Conservation (phyloP, 2,797 vertebrate species). For the Protosalanx chinensis region DNA sequence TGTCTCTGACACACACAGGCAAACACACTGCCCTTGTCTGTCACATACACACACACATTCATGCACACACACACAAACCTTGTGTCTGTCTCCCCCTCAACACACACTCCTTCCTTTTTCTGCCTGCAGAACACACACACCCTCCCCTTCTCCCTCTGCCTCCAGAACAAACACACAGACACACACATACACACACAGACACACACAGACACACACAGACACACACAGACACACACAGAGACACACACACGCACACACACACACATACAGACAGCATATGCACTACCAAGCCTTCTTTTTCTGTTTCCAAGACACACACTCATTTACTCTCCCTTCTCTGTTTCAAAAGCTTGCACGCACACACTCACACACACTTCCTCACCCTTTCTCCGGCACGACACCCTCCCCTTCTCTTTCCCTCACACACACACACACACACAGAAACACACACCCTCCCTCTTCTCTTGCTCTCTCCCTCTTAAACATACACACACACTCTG, state of each 20-base stretch:
- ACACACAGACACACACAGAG: conserved; percentile 20
- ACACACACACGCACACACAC: conserved; percentile 7
- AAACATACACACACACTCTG: conserved; percentile 44
- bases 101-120: conserved; percentile 64
- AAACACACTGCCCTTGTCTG: conserved; percentile 46
- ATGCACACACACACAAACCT: conserved; percentile 48
- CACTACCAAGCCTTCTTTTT: conserved; percentile 68
- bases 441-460: conserved; percentile 53
- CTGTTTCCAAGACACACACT: conserved; percentile 60
- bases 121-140: conserved; percentile 51
- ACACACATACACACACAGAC: conserved; percentile 43
- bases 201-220: conserved; percentile 9
- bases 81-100: conserved; percentile 60
- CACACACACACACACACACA: conserved; percentile 32
- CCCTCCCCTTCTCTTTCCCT: conserved; percentile 27
- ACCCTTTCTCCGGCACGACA: conserved; percentile 12
- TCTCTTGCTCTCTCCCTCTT: conserved; percentile 46
- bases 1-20: conserved; percentile 59
- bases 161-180: conserved; percentile 36
- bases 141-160: conserved; percentile 6
- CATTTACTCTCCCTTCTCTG: conserved; percentile 49
- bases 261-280: conserved; percentile 49
- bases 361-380: conserved; percentile 32
- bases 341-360: conserved; percentile 60
- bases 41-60: conserved; percentile 1